These are phyloP conservation scores for Drosophila vallismaia DNA, from an alignment of 2,888 invertebrate species.

Conservation along the genomic window DNA sequence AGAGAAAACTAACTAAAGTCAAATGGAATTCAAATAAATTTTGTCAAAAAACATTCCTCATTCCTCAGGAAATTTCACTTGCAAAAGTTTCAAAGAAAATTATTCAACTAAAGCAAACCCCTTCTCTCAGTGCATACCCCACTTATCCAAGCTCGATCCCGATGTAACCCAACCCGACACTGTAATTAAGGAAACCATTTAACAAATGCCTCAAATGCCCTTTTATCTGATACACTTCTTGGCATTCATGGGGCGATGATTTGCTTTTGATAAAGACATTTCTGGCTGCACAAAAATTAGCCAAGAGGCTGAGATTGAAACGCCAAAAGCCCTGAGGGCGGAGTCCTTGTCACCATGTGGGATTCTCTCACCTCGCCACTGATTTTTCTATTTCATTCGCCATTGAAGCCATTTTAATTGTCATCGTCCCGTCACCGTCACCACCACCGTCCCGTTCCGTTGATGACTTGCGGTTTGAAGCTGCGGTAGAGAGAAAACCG, in stretches of 20 bases:
- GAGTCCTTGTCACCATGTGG: too few relatives aligned
- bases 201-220: background rate
- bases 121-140: constrained; percentile 1
- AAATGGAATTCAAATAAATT: too few relatives aligned
- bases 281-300: background rate
- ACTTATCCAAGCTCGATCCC: background rate
- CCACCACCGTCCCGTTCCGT: too few relatives aligned
- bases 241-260: constrained; percentile 26
- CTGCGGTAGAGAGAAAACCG: constrained; percentile 22
- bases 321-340: too few relatives aligned
- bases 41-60: too few relatives aligned
- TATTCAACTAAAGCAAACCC: too few relatives aligned
- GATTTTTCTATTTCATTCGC: background rate
- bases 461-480: background rate
- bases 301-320: background rate
- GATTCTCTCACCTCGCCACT: background rate
- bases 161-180: background rate
- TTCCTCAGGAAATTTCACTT: too few relatives aligned
- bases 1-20: too few relatives aligned
- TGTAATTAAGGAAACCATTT: constrained; percentile 2
- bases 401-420: background rate
- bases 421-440: too few relatives aligned
- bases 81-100: too few relatives aligned
- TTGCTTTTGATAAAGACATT: background rate
- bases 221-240: constrained; percentile 1